Evolutionary conservation across 2,888 invertebrate genomes (phyloP).

Genomic region (Lucinisca nassula): DNA sequence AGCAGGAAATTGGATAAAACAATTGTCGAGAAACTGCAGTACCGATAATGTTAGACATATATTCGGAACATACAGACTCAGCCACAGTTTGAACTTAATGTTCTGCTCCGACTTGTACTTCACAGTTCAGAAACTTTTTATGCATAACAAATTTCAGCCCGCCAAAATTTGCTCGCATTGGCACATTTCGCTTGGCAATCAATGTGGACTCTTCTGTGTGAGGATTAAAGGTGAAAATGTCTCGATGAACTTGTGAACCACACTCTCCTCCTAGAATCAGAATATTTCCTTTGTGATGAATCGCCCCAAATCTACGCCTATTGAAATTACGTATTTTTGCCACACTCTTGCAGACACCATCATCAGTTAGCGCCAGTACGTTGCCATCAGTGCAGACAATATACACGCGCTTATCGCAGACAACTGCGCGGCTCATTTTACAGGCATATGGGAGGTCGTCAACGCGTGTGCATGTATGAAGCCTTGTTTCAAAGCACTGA

Average conservation of each 20-base stretch:
- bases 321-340: constrained; percentile 73
- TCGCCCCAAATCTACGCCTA: constrained; percentile 73
- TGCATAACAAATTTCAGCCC: constrained; percentile 77
- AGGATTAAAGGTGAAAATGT: constrained; percentile 73
- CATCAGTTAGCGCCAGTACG: constrained; percentile 70
- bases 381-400: constrained; percentile 79
- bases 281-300: constrained; percentile 72
- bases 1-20: too few relatives aligned
- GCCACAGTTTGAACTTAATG: too few relatives aligned
- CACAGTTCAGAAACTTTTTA: constrained; percentile 71
- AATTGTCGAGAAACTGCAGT: too few relatives aligned
- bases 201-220: constrained; percentile 61
- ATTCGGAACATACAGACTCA: too few relatives aligned
- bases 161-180: constrained; percentile 77
- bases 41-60: too few relatives aligned
- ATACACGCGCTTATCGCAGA: constrained; percentile 74
- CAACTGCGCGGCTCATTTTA: constrained; percentile 74
- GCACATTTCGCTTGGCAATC: constrained; percentile 68
- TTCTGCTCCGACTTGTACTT: neutral
- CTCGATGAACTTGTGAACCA: constrained; percentile 68
- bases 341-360: constrained; percentile 62
- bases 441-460: constrained; percentile 74
- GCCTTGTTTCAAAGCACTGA: constrained; percentile 77
- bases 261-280: constrained; percentile 75
- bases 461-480: constrained; percentile 66